Conservation (phyloP, 2,113 vertebrate species). For the Passer montanus region DNA sequence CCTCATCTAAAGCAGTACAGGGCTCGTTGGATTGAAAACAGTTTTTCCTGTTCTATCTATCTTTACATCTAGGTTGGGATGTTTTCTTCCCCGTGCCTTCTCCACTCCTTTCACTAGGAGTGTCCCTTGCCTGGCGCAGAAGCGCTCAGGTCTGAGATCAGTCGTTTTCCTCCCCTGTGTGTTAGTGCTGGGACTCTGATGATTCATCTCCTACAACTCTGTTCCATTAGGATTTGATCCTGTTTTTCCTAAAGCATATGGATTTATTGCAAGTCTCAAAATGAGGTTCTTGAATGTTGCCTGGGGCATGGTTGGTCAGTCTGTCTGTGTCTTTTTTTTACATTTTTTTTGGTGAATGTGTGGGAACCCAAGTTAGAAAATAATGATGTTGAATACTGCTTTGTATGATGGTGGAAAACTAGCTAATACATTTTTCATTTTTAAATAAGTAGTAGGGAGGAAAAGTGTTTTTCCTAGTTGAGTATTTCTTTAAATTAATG, state of each 20-base stretch:
- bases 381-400: neutral
- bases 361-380: slow-evolving; percentile 1
- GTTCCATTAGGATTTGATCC: slow-evolving; percentile 20
- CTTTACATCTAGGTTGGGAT: slow-evolving; percentile 28
- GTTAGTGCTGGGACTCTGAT: neutral
- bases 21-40: neutral
- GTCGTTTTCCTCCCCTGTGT: neutral
- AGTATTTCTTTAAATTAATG: slow-evolving; percentile 58
- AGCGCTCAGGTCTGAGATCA: neutral
- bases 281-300: neutral
- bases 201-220: neutral
- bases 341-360: neutral
- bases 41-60: slow-evolving; percentile 39
- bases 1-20: neutral
- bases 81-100: slow-evolving; percentile 26
- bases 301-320: neutral
- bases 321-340: neutral
- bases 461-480: slow-evolving; percentile 1
- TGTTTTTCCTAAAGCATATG: neutral
- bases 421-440: slow-evolving; percentile 38
- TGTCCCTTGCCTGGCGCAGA: neutral
- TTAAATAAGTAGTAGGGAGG: neutral
- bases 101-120: slow-evolving; percentile 53
- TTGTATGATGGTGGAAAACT: slow-evolving; percentile 5
- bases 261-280: neutral